A percentile compares a stretch with the other conserved stretches of the same genome.
These are phyloP conservation scores for Potamilus streckersoni DNA, from an alignment of 1,140 invertebrate genomes.

Conservation along the genomic window DNA sequence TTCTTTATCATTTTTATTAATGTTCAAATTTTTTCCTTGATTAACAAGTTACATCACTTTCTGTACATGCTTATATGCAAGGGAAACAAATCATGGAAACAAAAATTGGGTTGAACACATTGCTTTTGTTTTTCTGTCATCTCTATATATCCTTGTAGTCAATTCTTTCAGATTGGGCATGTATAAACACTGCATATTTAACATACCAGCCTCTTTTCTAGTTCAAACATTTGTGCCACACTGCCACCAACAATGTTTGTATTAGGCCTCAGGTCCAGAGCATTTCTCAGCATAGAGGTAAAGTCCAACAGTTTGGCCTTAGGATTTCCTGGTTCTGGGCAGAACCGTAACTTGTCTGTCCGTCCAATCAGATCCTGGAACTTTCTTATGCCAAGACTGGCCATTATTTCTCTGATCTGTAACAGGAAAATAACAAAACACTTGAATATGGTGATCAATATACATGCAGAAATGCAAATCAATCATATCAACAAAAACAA, in stretches of 20 bases:
- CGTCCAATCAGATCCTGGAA: constrained; percentile 96
- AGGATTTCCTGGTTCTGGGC: constrained; percentile 71
- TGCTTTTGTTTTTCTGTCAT: background rate
- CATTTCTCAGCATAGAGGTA: constrained; percentile 87
- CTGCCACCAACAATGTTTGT: constrained; percentile 93
- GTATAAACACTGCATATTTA: background rate
- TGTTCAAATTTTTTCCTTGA: too few relatives aligned
- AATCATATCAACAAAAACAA: too few relatives aligned
- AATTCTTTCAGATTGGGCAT: too few relatives aligned
- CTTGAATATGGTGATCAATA: too few relatives aligned
- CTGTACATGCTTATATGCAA: too few relatives aligned
- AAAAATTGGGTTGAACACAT: background rate
- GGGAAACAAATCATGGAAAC: too few relatives aligned
- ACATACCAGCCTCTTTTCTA: constrained; percentile 82
- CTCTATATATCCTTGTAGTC: too few relatives aligned
- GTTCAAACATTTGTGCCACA: constrained; percentile 87
- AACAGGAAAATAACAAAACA: constrained; percentile 22
- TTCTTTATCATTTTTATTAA: too few relatives aligned
- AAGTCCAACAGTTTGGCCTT: constrained; percentile 92
- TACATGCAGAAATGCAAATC: too few relatives aligned
- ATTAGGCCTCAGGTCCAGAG: constrained; percentile 87
- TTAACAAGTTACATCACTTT: too few relatives aligned
- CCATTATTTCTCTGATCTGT: constrained; percentile 87
- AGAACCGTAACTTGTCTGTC: constrained; percentile 80
- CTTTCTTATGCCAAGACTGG: constrained; percentile 86